Base-by-base conservation (phyloP, 2,797 vertebrate genomes). In the Harpagifer antarcticus region DNA sequence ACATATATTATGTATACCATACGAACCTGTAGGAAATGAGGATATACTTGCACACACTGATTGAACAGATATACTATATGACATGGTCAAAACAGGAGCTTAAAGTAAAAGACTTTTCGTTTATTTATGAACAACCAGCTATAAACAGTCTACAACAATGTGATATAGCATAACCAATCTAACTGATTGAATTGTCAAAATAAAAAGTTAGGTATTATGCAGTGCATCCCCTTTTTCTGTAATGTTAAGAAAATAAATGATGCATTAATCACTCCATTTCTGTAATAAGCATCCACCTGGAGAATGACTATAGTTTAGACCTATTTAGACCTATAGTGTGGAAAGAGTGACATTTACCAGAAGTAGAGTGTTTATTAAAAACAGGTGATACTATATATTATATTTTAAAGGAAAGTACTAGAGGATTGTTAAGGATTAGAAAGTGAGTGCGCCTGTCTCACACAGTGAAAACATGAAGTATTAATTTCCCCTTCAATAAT, bases 111-210 rank as follows among this genome's bases (percentile, higher is more conserved):
- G 15, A 2, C 14, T 11, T 72, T 57, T 43, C 14, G 33, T 63
- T 37, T n/a, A 49, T 61, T 73, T 15, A 43, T 43, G 23, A 62
- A 40, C 42, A 19, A 19, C 40, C 20, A 23, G 40, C 15, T 19
- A 43, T 50, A n/a, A 59, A 16, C 31, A 53, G 53, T 50, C 64
- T 33, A 42, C 13, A 43, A 17, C 31, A 31, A 23, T 31, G n/a
- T 15, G 23, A 20, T 37, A 14, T 31, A 53, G 17, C 20, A 49
- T 47, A 42, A 57, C 59, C 37, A 14, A 5, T 3, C 20, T 33
- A 74, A 72, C 27, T 47, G 68, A 76, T 55, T 56, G 58, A 43
- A 42, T 61, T 71, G 45, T 53, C 54, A 71, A 17, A 55, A 55
- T 47, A 55, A 71, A 27, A 16, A 43, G 63, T 59, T 37, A n/a